Base-by-base conservation (phyloP, 2,113 vertebrate genomes). In the Herpailurus yagouaroundi region DNA sequence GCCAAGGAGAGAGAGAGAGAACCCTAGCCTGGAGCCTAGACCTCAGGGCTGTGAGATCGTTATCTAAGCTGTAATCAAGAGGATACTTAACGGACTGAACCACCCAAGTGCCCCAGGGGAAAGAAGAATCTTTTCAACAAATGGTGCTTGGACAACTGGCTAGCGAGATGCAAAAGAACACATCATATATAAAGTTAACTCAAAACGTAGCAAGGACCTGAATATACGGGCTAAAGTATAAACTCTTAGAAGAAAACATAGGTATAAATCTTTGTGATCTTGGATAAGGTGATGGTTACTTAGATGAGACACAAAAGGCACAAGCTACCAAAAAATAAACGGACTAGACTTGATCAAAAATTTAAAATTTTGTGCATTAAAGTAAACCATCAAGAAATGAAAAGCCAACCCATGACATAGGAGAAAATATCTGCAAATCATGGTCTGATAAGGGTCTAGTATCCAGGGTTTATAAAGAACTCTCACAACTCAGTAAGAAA, bases 61-160 rank as follows among this genome's bases (percentile, higher is more conserved):
- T 0, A 60, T 23, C 57, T 23, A 23, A 23, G 57, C 21, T 23
- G 57, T 23, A 60, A 60, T 60, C 21, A 60, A 23, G 57, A 60
- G 57, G 57, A 60, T 60, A 21, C 57, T 60, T 60, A 8, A 23
- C 21, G 7, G 8, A 23, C 21, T 23, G 57, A 60, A 21, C 57
- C 57, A 60, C 57, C 57, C 18, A 60, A 60, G 57, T 60, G 57
- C 57, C 57, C 21, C 57, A 60, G 57, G 55, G 36, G 11, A 36
- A 89, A 86, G 36, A 87, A 86, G 10, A 57, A 10, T 81, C 45
- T 92, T 95, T 93, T 80, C 64, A 66, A 93, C 80, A 81, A 64
- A n/a, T 18, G 19, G 60, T 81, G 45, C 77, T 55, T 50, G 23
- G 63, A 89, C 27, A 92, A 38, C 13, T 25, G 77, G 92, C 89